These are phyloP conservation scores for Florisuga fusca DNA, from an alignment of 2,797 vertebrate genomes.

Conservation along the genomic window DNA sequence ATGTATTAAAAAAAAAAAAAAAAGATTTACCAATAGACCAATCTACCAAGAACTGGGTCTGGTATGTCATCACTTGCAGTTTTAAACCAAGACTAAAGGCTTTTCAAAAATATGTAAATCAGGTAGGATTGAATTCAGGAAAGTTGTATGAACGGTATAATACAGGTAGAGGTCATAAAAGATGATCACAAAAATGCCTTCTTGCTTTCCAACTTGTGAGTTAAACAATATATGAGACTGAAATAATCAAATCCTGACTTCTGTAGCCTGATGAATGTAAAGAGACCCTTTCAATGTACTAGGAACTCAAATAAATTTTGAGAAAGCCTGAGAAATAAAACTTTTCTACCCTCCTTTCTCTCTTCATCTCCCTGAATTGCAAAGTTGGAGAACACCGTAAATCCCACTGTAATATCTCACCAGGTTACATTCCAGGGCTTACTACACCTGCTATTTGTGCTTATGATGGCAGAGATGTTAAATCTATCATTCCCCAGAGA, in stretches of 20 bases:
- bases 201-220: background rate
- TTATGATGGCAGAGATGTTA: constrained; percentile 2
- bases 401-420: background rate
- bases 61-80: background rate
- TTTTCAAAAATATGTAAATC: background rate
- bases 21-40: constrained; percentile 22
- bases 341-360: background rate
- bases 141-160: background rate
- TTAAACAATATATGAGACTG: background rate
- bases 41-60: background rate
- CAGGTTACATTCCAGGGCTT: background rate
- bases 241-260: background rate
- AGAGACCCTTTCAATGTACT: background rate
- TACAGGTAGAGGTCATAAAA: background rate
- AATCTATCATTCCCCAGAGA: constrained; percentile 9
- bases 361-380: background rate
- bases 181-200: background rate
- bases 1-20: constrained; percentile 61
- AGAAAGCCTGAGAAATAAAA: background rate
- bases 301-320: background rate
- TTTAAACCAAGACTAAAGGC: background rate
- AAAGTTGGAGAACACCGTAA: constrained; percentile 19
- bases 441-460: background rate
- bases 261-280: background rate
- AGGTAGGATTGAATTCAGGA: background rate